phyloP scores from a whole-genome alignment of 2,113 vertebrate species.

The Sphaerodactylus townsendi region DNA sequence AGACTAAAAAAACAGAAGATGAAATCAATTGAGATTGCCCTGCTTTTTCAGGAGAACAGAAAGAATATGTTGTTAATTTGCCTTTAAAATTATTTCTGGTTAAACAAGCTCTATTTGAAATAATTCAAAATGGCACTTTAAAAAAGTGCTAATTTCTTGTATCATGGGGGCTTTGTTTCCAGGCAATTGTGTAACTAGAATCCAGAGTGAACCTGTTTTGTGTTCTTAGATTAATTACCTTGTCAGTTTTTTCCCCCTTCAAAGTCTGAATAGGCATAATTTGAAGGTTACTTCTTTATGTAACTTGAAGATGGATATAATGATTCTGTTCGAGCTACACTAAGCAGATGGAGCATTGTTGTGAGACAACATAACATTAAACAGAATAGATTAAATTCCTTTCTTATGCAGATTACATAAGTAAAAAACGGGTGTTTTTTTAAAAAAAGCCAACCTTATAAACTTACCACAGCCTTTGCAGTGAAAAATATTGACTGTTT shows the following conservation, averaged over 20 bases:
- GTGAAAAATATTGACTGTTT: not conserved
- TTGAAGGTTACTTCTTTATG: slow-evolving; percentile 74
- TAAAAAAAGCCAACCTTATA: not conserved
- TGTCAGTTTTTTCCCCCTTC: slow-evolving; percentile 72
- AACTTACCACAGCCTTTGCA: not conserved
- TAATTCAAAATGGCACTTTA: slow-evolving; percentile 4
- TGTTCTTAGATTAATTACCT: slow-evolving; percentile 75
- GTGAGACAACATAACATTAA: slow-evolving; percentile 64
- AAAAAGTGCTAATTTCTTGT: slow-evolving; percentile 36
- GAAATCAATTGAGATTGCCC: not conserved
- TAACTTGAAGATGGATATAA: slow-evolving; percentile 72
- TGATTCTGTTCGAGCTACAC: slow-evolving; percentile 56
- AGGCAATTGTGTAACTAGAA: slow-evolving; percentile 48
- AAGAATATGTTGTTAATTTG: not conserved
- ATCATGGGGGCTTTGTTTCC: slow-evolving; percentile 27
- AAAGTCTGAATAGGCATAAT: slow-evolving; percentile 67
- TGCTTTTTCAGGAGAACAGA: slow-evolving; percentile 14
- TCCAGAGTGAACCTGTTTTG: slow-evolving; percentile 68
- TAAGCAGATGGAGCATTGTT: slow-evolving; percentile 46
- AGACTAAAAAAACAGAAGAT: not conserved
- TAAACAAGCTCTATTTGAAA: slow-evolving; percentile 34
- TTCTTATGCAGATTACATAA: slow-evolving; percentile 58
- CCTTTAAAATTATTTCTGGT: slow-evolving; percentile 33
- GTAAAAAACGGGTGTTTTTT: not conserved
- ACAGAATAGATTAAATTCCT: slow-evolving; percentile 55